A percentile compares a stretch with the other conserved stretches of the same genome.
phyloP scores from a whole-genome alignment of 2,113 vertebrate species.

The Melanostigma gelatinosum region DNA sequence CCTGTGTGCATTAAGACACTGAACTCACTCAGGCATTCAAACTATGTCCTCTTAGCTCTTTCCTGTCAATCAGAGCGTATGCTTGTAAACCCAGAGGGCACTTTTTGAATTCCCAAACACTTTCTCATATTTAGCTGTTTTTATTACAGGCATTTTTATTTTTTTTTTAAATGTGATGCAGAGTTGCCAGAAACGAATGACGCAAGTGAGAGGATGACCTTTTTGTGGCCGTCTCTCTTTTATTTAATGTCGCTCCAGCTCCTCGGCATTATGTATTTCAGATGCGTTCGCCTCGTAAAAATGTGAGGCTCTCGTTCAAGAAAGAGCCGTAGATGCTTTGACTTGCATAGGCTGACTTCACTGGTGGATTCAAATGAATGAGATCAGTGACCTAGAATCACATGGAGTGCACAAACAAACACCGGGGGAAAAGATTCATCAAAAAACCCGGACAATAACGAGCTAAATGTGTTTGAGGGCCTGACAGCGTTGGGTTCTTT shows the following conservation, averaged over 20 bases:
- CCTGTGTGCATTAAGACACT: conserved; percentile 13
- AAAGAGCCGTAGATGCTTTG: background rate
- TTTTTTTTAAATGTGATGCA: conserved; percentile 19
- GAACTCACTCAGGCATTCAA: conserved; percentile 53
- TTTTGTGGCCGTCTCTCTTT: conserved; percentile 42
- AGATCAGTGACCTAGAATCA: conserved; percentile 19
- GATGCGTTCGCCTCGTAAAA: background rate
- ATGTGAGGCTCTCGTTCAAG: background rate
- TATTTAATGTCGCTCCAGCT: conserved; percentile 41
- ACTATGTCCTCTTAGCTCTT: conserved; percentile 44
- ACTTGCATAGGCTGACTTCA: conserved; percentile 17
- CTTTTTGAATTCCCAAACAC: background rate
- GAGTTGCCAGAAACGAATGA: conserved; percentile 38
- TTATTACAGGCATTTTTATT: background rate
- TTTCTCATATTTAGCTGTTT: background rate
- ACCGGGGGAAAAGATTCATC: background rate
- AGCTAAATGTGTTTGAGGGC: background rate
- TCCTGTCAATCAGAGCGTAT: conserved; percentile 52
- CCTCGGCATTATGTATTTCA: conserved; percentile 6
- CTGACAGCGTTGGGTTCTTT: background rate
- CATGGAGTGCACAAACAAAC: background rate
- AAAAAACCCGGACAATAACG: background rate
- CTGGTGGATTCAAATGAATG: conserved; percentile 15
- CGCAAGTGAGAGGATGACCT: conserved; percentile 53
- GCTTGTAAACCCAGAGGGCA: conserved; percentile 17